Evolutionary conservation across 1,140 invertebrate species (phyloP).

Genomic region (Drosophila teissieri): DNA sequence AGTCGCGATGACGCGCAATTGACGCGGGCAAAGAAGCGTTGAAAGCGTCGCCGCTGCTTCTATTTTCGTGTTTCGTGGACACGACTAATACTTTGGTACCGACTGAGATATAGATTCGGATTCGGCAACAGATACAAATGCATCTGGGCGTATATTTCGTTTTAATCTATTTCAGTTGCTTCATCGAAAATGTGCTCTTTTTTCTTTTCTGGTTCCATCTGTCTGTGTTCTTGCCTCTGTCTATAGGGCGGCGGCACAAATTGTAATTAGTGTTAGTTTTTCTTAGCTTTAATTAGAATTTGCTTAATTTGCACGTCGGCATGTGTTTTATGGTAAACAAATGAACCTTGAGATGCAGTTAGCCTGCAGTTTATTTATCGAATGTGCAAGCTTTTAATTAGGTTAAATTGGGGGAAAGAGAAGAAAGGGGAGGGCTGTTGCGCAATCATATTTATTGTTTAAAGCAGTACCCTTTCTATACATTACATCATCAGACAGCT

Average conservation of each 20-base stretch:
- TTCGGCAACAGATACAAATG: conserved; percentile 29
- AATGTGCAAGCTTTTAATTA: conserved; percentile 12
- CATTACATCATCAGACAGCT: not conserved
- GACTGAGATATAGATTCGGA: conserved; percentile 34
- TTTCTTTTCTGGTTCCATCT: conserved; percentile 16
- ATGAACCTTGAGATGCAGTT: conserved; percentile 73
- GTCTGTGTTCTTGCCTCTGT: conserved; percentile 50
- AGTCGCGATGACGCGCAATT: conserved; percentile 76
- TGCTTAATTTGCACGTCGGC: conserved; percentile 51
- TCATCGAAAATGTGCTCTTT: conserved; percentile 55
- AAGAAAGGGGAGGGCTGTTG: not conserved
- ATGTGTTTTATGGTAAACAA: conserved; percentile 42
- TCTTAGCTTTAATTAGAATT: conserved; percentile 71
- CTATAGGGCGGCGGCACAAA: conserved; percentile 70
- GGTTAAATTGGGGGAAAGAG: conserved; percentile 15
- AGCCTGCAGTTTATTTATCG: conserved; percentile 50
- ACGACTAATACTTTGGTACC: conserved; percentile 40
- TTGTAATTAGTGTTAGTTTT: conserved; percentile 77
- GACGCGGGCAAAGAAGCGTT: conserved; percentile 78
- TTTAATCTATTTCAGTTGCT: conserved; percentile 74
- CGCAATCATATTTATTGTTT: conserved; percentile 6
- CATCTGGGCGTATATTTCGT: conserved; percentile 64
- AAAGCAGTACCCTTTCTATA: not conserved
- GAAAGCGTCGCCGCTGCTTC: conserved; percentile 66
- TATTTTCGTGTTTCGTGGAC: conserved; percentile 73